phyloP scores from a whole-genome alignment of 2,113 vertebrate species.

The Rattus norvegicus region DNA sequence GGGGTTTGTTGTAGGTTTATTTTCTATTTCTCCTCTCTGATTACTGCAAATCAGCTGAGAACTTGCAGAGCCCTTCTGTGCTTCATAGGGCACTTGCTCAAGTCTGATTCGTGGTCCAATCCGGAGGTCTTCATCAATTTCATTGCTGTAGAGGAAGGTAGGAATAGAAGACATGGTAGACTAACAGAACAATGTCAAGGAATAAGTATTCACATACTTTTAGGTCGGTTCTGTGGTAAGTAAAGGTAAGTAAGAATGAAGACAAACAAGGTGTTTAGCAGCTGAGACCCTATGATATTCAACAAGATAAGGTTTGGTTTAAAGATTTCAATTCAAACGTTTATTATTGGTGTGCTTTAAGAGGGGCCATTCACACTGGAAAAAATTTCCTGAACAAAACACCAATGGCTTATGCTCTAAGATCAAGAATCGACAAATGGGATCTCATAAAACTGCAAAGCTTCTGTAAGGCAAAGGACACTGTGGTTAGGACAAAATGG shows the following conservation, averaged over 20 bases:
- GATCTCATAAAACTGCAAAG: no score
- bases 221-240: neutral
- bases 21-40: neutral
- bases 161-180: neutral
- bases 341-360: slow-evolving; percentile 73
- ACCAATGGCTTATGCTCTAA: no score
- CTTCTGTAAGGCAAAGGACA: no score
- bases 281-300: slow-evolving; percentile 32
- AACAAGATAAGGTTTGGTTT: slow-evolving; percentile 67
- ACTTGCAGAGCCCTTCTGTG: neutral
- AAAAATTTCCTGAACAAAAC: no score
- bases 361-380: slow-evolving; percentile 59
- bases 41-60: neutral
- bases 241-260: slow-evolving; percentile 25
- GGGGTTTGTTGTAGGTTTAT: neutral
- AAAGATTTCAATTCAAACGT: slow-evolving; percentile 74
- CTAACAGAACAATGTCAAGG: slow-evolving; percentile 14
- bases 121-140: slow-evolving; percentile 16
- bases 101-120: slow-evolving; percentile 27
- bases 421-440: no score
- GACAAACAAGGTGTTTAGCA: slow-evolving; percentile 45
- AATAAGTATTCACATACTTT: neutral
- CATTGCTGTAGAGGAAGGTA: neutral
- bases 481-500: no score
- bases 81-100: neutral